Evolutionary conservation across 1,140 invertebrate species (phyloP), one percentile per base, ranked within the genome.

Genomic region (Rhyacophila brunnea): DNA sequence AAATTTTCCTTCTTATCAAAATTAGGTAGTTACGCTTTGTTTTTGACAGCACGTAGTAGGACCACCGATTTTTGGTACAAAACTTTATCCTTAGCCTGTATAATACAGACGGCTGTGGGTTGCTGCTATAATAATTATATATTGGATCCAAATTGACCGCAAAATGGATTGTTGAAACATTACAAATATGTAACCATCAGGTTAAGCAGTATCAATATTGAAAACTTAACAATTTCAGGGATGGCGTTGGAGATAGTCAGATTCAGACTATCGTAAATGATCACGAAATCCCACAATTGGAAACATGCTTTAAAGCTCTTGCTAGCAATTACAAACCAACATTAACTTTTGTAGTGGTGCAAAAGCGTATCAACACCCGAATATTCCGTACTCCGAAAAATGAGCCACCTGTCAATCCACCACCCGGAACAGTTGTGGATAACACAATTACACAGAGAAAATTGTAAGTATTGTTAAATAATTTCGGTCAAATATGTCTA

Each of bases 181-280:
- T n/a, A n/a, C n/a, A n/a, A n/a, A n/a, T n/a, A n/a, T n/a, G n/a
- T n/a, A n/a, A n/a, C n/a, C n/a, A n/a, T n/a, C n/a, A n/a, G n/a
- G n/a, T n/a, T n/a, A n/a, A n/a, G n/a, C n/a, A n/a, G n/a, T n/a
- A n/a, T n/a, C n/a, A n/a, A n/a, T n/a, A n/a, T n/a, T n/a, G n/a
- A n/a, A n/a, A n/a, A n/a, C n/a, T n/a, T n/a, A n/a, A n/a, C 9
- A 28, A 28, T 38, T 53, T 51, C 66, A 82, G 95, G 56, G 95
- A 98, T 79, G 95, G 95, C 28, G 91, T 98, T 2, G 87, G 92
- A 13, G 93, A 97, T 75, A 92, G 93, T 0, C 89, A 95, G 69
- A 66, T 98, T 2, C 77, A 84, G 1, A 65, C 81, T 82, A 91
- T 4, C 70, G 78, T n/a, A n/a, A n/a, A n/a, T 35, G 77, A 87